These are phyloP conservation scores for Bergia puertoricense DNA, from an alignment of 92 coral and sea anemone species.

Conservation along the genomic window DNA sequence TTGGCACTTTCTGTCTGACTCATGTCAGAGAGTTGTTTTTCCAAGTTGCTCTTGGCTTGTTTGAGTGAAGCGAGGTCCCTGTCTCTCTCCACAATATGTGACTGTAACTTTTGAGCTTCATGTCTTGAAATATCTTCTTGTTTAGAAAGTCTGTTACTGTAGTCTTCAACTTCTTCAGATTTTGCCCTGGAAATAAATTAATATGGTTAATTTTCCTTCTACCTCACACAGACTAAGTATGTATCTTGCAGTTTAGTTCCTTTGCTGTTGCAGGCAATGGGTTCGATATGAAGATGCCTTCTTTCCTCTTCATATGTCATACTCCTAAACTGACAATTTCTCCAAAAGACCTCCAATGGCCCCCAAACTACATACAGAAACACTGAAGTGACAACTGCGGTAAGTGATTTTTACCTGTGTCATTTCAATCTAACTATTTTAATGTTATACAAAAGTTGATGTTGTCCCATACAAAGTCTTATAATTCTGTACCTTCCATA, in stretches of 20 bases:
- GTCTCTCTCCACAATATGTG: slow-evolving; percentile 51
- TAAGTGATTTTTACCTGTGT: no score
- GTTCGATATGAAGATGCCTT: no score
- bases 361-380: no score
- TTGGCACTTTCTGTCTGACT: slow-evolving; percentile 57
- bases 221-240: background rate
- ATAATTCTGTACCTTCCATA: no score
- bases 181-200: slow-evolving; percentile 41
- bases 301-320: no score
- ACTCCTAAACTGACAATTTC: no score
- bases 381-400: no score
- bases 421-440: no score
- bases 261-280: no score
- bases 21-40: slow-evolving; percentile 60
- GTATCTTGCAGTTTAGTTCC: background rate
- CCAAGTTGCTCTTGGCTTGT: slow-evolving; percentile 58
- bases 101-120: slow-evolving; percentile 54
- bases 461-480: no score
- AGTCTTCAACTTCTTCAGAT: slow-evolving; percentile 50
- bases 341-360: no score
- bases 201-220: background rate
- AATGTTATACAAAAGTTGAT: no score
- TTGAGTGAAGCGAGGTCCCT: slow-evolving; percentile 49
- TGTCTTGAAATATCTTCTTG: slow-evolving; percentile 56
- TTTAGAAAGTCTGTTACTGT: slow-evolving; percentile 45